Percentiles rank a stretch among this genome's conserved stretches.
phyloP scores from a whole-genome alignment of 2,888 invertebrate species.

The Hyposoter didymator region DNA sequence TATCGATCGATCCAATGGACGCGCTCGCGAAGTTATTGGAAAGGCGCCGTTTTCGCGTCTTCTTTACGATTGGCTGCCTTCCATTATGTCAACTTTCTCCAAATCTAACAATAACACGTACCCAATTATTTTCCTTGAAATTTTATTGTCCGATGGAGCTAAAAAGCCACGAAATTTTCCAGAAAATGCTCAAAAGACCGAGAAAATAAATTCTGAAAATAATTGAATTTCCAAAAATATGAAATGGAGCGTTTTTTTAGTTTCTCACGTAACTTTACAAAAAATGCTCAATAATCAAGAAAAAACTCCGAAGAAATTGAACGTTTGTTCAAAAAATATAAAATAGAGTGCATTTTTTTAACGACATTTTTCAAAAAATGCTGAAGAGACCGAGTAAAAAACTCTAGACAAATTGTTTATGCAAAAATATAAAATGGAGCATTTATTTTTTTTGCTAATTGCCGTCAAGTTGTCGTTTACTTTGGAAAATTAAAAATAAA shows the following conservation, averaged over 20 bases:
- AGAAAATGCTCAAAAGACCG: no score
- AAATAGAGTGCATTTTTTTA: no score
- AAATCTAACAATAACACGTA: background rate
- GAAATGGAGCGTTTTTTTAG: no score
- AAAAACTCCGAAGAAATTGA: background rate
- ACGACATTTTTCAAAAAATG: no score
- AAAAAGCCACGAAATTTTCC: no score
- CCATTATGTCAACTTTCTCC: slow-evolving; percentile 55
- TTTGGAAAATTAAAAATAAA: background rate
- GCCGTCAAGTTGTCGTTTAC: background rate
- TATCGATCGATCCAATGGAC: slow-evolving; percentile 59
- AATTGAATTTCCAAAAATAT: no score
- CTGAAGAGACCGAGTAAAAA: background rate
- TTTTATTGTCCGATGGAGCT: background rate
- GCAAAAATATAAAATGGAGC: background rate
- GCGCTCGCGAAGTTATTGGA: slow-evolving; percentile 41
- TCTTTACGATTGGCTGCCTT: slow-evolving; percentile 41
- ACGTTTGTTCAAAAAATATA: no score
- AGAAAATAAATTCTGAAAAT: background rate
- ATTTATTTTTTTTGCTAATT: background rate
- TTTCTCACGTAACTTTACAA: background rate
- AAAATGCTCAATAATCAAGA: background rate
- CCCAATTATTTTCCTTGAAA: background rate
- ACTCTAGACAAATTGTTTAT: background rate
- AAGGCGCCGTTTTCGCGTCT: slow-evolving; percentile 53